A percentile compares a stretch with the other conserved stretches of the same genome.
Evolutionary conservation across 92 coral and sea anemone genomes (phyloP).

Genomic region (Paramuricea clavata): DNA sequence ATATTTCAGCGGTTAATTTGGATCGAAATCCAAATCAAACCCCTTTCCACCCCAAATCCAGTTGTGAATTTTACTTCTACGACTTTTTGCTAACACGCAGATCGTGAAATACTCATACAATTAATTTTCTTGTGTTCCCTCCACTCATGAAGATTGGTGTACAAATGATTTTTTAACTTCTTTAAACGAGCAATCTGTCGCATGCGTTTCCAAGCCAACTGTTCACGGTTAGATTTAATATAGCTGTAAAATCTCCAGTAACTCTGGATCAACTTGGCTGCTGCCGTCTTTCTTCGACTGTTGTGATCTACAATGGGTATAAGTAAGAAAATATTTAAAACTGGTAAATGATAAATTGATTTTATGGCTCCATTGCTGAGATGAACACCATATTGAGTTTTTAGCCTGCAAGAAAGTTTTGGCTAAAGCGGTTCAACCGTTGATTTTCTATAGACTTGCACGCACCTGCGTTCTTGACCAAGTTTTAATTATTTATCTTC

Average conservation of each 20-base stretch:
- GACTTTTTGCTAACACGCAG: background rate
- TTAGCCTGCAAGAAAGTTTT: too few relatives aligned
- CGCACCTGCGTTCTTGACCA: too few relatives aligned
- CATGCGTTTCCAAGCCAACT: conserved; percentile 55
- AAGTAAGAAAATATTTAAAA: background rate
- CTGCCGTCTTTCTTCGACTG: conserved; percentile 67
- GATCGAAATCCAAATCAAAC: too few relatives aligned
- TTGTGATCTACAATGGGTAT: conserved; percentile 65
- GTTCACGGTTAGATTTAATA: conserved; percentile 70
- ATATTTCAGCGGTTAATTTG: too few relatives aligned
- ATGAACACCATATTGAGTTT: too few relatives aligned
- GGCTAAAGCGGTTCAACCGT: too few relatives aligned
- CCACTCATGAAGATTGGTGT: conserved; percentile 28
- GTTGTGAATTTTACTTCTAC: too few relatives aligned
- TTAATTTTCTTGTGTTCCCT: conserved; percentile 19
- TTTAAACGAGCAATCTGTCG: conserved; percentile 26
- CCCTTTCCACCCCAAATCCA: too few relatives aligned
- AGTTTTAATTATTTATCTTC: too few relatives aligned
- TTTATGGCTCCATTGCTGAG: too few relatives aligned
- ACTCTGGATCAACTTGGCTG: conserved; percentile 89
- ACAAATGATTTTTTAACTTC: conserved; percentile 30
- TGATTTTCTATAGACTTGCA: too few relatives aligned
- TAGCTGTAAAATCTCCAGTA: conserved; percentile 84
- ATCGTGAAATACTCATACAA: background rate
- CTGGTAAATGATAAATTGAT: too few relatives aligned